Conservation (phyloP, 2,888 invertebrate genomes). For the Carpatolechia fugitivella region DNA sequence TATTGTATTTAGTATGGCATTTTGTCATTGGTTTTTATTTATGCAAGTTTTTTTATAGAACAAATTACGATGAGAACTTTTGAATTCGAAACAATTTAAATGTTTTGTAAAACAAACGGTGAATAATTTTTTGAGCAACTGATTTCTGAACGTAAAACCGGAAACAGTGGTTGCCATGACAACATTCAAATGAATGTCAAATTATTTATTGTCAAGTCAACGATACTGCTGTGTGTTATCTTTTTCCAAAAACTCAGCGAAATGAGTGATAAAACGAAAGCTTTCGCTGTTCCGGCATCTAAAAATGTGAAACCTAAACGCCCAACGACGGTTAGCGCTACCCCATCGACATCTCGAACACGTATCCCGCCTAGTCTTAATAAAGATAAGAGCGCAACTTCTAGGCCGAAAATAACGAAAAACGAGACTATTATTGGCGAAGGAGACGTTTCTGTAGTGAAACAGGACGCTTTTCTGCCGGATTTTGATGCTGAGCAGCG, state of each 20-base stretch:
- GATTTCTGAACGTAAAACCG: conserved; percentile 44
- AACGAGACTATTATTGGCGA: conserved; percentile 36
- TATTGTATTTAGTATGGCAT: no score
- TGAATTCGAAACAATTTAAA: no score
- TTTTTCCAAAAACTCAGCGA: no score
- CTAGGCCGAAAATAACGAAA: conserved; percentile 38
- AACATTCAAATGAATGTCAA: conserved; percentile 48
- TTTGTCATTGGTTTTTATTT: no score
- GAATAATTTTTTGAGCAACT: not conserved
- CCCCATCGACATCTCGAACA: conserved; percentile 37
- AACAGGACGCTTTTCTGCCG: conserved; percentile 38
- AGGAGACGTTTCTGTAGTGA: conserved; percentile 41
- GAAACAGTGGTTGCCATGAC: conserved; percentile 51
- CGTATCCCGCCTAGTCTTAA: conserved; percentile 25
- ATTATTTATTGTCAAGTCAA: not conserved
- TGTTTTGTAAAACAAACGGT: not conserved
- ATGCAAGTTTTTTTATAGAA: no score
- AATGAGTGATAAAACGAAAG: conserved; percentile 57
- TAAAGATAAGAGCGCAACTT: conserved; percentile 32
- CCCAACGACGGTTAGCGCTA: conserved; percentile 35
- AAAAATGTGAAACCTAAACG: conserved; percentile 44
- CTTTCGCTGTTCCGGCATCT: conserved; percentile 36
- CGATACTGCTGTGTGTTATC: not conserved
- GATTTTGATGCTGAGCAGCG: conserved; percentile 51
- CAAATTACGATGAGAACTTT: no score